These are phyloP conservation scores for Amphibalanus amphitrite DNA, from an alignment of 1,140 invertebrate species.

Conservation along the genomic window DNA sequence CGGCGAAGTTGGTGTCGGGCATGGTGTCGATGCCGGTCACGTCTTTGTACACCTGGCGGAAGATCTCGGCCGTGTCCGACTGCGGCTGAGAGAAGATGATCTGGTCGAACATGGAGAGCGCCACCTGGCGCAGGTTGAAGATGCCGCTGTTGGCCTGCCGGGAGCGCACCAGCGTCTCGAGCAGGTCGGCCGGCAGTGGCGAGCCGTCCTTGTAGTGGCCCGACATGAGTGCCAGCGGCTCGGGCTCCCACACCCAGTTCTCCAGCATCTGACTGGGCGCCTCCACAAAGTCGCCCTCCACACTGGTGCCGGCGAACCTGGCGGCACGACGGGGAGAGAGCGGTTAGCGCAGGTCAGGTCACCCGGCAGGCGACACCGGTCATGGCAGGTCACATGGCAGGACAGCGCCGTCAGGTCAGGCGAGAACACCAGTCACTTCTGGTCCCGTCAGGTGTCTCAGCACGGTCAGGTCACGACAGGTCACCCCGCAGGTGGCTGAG, in stretches of 20 bases:
- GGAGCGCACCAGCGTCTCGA: constrained; percentile 30
- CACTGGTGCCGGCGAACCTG: constrained; percentile 31
- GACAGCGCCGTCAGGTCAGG: too few relatives aligned
- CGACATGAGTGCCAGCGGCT: constrained; percentile 33
- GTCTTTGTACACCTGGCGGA: constrained; percentile 26
- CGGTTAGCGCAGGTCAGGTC: too few relatives aligned
- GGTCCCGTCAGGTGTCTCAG: too few relatives aligned
- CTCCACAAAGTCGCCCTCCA: constrained; percentile 38
- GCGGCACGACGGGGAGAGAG: neutral
- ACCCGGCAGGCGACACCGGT: too few relatives aligned
- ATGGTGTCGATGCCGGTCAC: constrained; percentile 30
- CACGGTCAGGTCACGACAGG: too few relatives aligned
- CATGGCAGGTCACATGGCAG: too few relatives aligned
- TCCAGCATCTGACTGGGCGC: constrained; percentile 40
- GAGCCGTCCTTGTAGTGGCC: constrained; percentile 29
- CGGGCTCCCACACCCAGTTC: constrained; percentile 38
- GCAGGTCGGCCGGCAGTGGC: constrained; percentile 30
- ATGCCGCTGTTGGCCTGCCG: constrained; percentile 32
- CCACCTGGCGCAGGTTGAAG: constrained; percentile 34
- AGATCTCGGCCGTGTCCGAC: constrained; percentile 29
- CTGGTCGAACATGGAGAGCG: constrained; percentile 34
- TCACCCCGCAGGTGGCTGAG: too few relatives aligned
- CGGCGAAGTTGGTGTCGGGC: constrained; percentile 33
- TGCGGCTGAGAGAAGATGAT: constrained; percentile 26
- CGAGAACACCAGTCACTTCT: too few relatives aligned